A percentile compares a stretch with the other conserved stretches of the same genome.
Conservation (phyloP, 92 coral and sea anemone species). For the Paragorgia papillata region DNA sequence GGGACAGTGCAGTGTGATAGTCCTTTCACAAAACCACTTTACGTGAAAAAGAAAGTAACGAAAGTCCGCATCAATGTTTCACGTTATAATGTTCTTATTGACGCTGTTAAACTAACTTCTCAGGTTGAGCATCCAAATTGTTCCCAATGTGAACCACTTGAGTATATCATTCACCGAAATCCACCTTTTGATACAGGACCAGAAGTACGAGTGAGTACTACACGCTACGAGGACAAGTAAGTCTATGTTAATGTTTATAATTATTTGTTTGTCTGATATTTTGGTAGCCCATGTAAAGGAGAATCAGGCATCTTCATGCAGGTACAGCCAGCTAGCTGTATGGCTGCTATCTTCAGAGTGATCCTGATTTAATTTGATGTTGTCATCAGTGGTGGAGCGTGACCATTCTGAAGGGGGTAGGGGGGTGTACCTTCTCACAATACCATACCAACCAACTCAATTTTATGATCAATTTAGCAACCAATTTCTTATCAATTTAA, state of each 20-base stretch:
- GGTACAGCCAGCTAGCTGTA: too few relatives aligned
- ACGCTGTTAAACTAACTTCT: slow-evolving; percentile 90
- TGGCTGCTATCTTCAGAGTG: too few relatives aligned
- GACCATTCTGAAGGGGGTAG: too few relatives aligned
- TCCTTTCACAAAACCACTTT: slow-evolving; percentile 80
- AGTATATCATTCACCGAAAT: slow-evolving; percentile 72
- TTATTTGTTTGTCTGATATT: background rate
- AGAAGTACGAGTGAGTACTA: slow-evolving; percentile 55
- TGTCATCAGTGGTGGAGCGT: too few relatives aligned
- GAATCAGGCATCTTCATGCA: too few relatives aligned
- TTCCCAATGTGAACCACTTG: slow-evolving; percentile 71
- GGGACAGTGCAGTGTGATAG: slow-evolving; percentile 96
- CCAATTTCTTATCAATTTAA: too few relatives aligned
- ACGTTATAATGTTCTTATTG: slow-evolving; percentile 63
- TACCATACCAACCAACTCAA: too few relatives aligned
- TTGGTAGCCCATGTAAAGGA: too few relatives aligned
- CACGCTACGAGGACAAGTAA: slow-evolving; percentile 84
- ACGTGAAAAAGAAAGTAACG: slow-evolving; percentile 69
- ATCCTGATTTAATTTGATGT: too few relatives aligned
- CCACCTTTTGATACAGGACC: slow-evolving; percentile 73
- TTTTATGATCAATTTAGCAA: too few relatives aligned
- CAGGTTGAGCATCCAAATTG: slow-evolving; percentile 89
- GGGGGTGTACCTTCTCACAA: too few relatives aligned
- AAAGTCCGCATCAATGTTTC: slow-evolving; percentile 71
- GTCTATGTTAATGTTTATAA: background rate